These are phyloP conservation scores for Oryzaephilus surinamensis DNA, from an alignment of 1,140 invertebrate genomes.

Conservation along the genomic window DNA sequence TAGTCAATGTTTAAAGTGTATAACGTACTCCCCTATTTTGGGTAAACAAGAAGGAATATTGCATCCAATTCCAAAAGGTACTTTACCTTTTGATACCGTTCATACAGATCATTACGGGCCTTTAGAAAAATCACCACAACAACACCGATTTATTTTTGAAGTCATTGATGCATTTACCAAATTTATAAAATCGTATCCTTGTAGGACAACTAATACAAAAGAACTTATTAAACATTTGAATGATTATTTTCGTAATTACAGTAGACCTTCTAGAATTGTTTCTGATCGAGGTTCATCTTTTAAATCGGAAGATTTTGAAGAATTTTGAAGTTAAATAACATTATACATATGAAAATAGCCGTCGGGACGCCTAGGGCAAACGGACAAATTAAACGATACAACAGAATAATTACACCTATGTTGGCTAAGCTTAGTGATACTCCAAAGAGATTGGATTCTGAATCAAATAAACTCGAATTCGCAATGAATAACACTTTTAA, in stretches of 20 bases:
- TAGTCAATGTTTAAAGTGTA: slow-evolving; percentile 20
- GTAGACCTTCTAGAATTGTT: slow-evolving; percentile 19
- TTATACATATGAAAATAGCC: slow-evolving; percentile 5
- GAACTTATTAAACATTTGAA: slow-evolving; percentile 15
- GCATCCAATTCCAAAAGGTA: too few species aligned
- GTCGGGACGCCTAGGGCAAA: slow-evolving; percentile 26
- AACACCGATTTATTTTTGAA: slow-evolving; percentile 15
- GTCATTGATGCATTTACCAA: slow-evolving; percentile 21
- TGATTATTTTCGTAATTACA: slow-evolving; percentile 18
- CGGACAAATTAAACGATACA: slow-evolving; percentile 28
- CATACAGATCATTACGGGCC: slow-evolving; percentile 28
- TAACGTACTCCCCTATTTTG: too few species aligned
- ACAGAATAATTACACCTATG: slow-evolving; percentile 22
- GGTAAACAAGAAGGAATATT: too few species aligned
- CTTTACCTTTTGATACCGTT: too few species aligned
- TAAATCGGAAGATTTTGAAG: slow-evolving; percentile 21
- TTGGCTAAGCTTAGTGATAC: slow-evolving; percentile 14
- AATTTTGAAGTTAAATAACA: background rate
- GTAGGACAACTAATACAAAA: slow-evolving; percentile 10
- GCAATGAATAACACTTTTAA: slow-evolving; percentile 20
- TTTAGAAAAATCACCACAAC: slow-evolving; percentile 11
- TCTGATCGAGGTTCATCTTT: slow-evolving; percentile 27
- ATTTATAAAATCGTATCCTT: slow-evolving; percentile 18
- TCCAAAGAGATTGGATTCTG: slow-evolving; percentile 13
- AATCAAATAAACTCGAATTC: slow-evolving; percentile 18